Evolutionary conservation across 2,797 vertebrate species (phyloP), one percentile per base, ranked within the genome.

Genomic region (Malacoraja senta): DNA sequence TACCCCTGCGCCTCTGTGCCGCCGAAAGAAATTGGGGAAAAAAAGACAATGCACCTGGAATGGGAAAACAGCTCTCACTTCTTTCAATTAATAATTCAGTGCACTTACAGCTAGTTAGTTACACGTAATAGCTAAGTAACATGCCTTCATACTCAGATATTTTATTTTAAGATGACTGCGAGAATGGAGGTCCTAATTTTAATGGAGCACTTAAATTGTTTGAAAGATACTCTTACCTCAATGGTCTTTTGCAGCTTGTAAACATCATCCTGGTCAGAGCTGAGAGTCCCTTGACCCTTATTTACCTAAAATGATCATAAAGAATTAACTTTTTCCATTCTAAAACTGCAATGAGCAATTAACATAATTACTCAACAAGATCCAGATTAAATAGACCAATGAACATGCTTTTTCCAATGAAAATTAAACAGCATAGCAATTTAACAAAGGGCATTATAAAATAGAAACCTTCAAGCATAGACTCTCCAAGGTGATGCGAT

Each of bases 241-340:
- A 99, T 96, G 80, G 96, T 96, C 95, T 97, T 98, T 94, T 99
- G 98, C 65, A 99, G 96, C 94, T 96, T 97, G 88, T 97, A 96
- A 94, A 98, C 95, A 94, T 99, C 99, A 88, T 95, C 97, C 95
- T 98, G 97, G 94, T 99, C 98, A 3, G 96, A 95, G 68, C 95
- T 97, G 38, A 95, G 95, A 88, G 94, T 80, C 95, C 97, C 97
- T 94, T 96, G 95, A 15, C 93, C 93, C 95, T 97, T 96, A 4
- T 97, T 97, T 93, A 96, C 96, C 98, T 98, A 94, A 93, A 95
- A 94, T 24, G 94, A 94, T 93, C 72, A 94, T 86, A 94, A 61
- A 83, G 15, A 38, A 26, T 0, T 0, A 93, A 93, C 1, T 94
- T 93, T n/a, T 29, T 58, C 21, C 17, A 2, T 35, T 21, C 17